These are phyloP conservation scores for Phytoseiulus persimilis DNA, from an alignment of 2,888 invertebrate genomes.

Conservation along the genomic window DNA sequence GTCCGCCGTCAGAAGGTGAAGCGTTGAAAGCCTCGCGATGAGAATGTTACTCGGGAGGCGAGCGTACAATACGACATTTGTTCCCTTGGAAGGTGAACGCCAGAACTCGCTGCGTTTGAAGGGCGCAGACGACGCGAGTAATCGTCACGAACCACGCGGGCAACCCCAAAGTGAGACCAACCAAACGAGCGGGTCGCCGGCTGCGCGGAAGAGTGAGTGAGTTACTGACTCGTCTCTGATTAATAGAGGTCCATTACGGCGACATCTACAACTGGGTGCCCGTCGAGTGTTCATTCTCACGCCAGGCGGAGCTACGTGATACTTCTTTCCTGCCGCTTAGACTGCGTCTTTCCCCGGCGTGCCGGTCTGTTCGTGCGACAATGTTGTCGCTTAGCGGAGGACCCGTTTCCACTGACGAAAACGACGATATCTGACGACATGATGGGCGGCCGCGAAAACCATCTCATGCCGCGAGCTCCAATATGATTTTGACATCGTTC, in stretches of 20 bases:
- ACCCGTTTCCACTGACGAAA: not conserved
- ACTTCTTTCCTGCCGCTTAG: not conserved
- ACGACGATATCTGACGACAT: not conserved
- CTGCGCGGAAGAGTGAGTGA: not conserved
- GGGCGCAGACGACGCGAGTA: not conserved
- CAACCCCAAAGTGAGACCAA: not conserved
- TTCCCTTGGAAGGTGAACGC: not conserved
- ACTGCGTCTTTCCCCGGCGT: not conserved
- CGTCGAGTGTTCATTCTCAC: not conserved
- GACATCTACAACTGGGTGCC: not conserved
- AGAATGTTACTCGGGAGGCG: not conserved
- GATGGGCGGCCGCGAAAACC: not conserved
- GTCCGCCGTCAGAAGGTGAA: not conserved
- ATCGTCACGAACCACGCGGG: not conserved
- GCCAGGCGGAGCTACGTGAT: not conserved
- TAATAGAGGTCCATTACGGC: not conserved
- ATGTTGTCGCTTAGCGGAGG: not conserved
- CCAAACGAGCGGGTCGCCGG: not conserved
- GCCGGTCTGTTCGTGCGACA: not conserved
- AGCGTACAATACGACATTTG: not conserved
- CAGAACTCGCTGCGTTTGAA: not conserved
- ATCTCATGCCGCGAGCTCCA: not conserved
- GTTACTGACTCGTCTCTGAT: not conserved
- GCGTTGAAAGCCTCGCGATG: not conserved
- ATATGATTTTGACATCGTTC: too few species aligned